Evolutionary conservation across 1,140 invertebrate genomes (phyloP).

Genomic region (Anadara kagoshimensis): DNA sequence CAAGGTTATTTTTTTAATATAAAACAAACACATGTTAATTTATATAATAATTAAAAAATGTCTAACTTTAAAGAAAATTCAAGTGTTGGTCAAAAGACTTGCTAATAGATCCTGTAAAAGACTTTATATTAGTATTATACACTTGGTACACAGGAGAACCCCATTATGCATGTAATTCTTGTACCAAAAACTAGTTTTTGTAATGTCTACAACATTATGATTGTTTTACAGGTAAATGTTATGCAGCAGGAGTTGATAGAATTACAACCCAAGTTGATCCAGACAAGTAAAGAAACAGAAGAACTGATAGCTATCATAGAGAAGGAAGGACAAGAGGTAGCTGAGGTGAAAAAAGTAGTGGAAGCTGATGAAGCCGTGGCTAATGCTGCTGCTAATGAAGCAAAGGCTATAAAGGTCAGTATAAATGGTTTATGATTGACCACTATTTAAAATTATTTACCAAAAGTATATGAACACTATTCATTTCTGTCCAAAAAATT

Average conservation of each 20-base stretch:
- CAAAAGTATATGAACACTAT: too few relatives aligned
- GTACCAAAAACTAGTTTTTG: too few relatives aligned
- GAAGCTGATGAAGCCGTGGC: conserved; percentile 71
- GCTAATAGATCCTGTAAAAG: too few relatives aligned
- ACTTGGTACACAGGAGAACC: too few relatives aligned
- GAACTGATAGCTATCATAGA: conserved; percentile 72
- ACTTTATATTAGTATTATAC: too few relatives aligned
- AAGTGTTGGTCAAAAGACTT: background rate
- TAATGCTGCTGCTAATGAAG: conserved; percentile 66
- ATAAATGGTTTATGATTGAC: background rate
- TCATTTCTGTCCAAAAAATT: background rate
- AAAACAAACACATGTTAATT: background rate
- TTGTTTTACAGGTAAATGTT: conserved; percentile 63
- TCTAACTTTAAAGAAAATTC: background rate
- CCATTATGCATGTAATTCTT: too few relatives aligned
- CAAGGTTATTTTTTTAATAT: background rate
- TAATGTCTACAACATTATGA: too few relatives aligned
- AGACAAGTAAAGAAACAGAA: conserved; percentile 71
- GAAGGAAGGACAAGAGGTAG: conserved; percentile 71
- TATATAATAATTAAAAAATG: background rate
- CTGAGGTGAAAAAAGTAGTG: conserved; percentile 69
- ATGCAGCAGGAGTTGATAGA: conserved; percentile 73
- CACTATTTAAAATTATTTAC: background rate
- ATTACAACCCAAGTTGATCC: conserved; percentile 70
- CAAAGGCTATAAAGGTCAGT: conserved; percentile 71